Base-by-base conservation (phyloP, 1,140 invertebrate species). In the Saccostrea glomerata region DNA sequence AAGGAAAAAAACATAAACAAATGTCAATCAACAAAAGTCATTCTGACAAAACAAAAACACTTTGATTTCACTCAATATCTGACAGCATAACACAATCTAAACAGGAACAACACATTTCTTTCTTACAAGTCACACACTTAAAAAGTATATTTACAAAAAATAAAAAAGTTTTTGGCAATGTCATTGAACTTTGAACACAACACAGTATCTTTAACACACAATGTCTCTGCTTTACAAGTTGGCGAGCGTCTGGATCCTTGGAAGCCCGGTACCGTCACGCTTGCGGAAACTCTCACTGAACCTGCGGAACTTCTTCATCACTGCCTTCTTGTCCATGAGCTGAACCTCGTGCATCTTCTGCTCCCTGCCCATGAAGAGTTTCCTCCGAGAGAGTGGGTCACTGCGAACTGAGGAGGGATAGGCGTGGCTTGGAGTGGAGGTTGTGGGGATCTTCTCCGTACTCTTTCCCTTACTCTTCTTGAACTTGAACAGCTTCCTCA, bases 261-360 rank as follows among this genome's bases (percentile, higher is more conserved):
- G 86, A 47, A 90, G 89, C 54, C 91, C 91, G 30, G 89, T 85
- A 30, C 89, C 89, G 60, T 92, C 91, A 82, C 90, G 91, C 87
- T 92, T 92, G 55, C 89, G 87, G 60, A 94, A 93, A 82, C 90
- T 92, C 30, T 91, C 90, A 87, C 93, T 92, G 85, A 94, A 93
- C 82, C 91, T 92, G 84, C 91, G 91, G 54, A 94, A 92, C 84
- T 93, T 94, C 66, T 90, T 90, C 86, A 92, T 92, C 63, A 94
- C 89, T 73, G 93, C 92, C 88, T 92, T 93, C 83, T 93, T 93
- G 91, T 93, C 92, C 86, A 92, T 86, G n/a, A 93, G 91, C 82
- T 92, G 92, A 36, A 91, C 90, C 20, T 92, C 91, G 11, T 82
- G 73, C 36, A 88, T 82, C 23, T 60, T 54, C 55, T 86, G 88